phyloP scores from a whole-genome alignment of 1,140 invertebrate genomes.

The Andrena cerasifolii region DNA sequence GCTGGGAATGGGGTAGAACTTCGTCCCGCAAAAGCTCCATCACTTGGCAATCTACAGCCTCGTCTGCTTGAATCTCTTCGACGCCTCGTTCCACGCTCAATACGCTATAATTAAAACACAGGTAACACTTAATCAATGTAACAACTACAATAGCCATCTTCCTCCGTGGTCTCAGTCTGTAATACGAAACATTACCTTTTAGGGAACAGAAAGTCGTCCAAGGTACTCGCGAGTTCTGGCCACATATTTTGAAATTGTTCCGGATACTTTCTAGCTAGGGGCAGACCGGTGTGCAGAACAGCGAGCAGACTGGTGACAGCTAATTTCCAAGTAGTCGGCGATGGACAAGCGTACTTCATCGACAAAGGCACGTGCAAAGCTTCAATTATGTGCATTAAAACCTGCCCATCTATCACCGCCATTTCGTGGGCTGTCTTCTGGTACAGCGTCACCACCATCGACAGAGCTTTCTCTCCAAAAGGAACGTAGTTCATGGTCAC shows the following conservation, averaged over 20 bases:
- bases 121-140: conserved; percentile 7
- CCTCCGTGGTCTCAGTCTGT: too few species aligned
- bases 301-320: conserved; percentile 90
- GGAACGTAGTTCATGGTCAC: conserved; percentile 94
- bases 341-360: conserved; percentile 92
- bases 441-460: conserved; percentile 92
- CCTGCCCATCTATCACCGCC: conserved; percentile 88
- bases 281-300: conserved; percentile 92
- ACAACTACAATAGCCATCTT: background rate
- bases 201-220: conserved; percentile 96
- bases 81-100: conserved; percentile 86
- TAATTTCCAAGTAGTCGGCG: conserved; percentile 93
- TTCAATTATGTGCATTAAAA: conserved; percentile 90
- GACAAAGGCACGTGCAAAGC: conserved; percentile 89
- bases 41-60: conserved; percentile 93
- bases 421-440: conserved; percentile 89
- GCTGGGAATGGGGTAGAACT: conserved; percentile 91
- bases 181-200: conserved; percentile 83
- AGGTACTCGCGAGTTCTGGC: conserved; percentile 91
- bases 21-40: conserved; percentile 93
- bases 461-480: conserved; percentile 93
- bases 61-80: conserved; percentile 92
- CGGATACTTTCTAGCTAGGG: conserved; percentile 91
- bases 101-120: conserved; percentile 57
- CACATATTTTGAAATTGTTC: conserved; percentile 90